Evolutionary conservation across 2,888 invertebrate species (phyloP).

Genomic region (Callimorpha dominula): DNA sequence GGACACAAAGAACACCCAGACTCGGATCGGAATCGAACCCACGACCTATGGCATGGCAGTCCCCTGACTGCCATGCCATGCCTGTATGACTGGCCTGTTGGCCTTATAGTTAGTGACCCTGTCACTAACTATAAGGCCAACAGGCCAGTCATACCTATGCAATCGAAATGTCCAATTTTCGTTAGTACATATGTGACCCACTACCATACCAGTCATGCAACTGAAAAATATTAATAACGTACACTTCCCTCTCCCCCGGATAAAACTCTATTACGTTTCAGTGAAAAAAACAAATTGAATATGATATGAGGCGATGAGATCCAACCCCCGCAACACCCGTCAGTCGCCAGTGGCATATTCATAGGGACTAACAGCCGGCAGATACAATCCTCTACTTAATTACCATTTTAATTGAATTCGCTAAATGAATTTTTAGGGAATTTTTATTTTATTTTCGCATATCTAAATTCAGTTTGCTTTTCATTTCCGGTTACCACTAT

Average conservation of each 20-base stretch:
- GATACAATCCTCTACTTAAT: slow-evolving; percentile 59
- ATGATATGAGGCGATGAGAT: slow-evolving; percentile 43
- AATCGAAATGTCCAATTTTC: too few species aligned
- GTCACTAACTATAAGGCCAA: too few species aligned
- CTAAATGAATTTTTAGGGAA: slow-evolving; percentile 48
- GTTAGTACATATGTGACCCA: too few species aligned
- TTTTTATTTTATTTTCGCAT: slow-evolving; percentile 31
- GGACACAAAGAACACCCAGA: too few species aligned
- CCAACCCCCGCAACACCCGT: slow-evolving; percentile 20
- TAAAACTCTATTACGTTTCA: slow-evolving; percentile 15
- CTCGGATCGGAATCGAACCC: too few species aligned
- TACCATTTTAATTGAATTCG: slow-evolving; percentile 72
- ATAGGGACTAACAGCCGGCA: slow-evolving; percentile 48
- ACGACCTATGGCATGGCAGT: too few species aligned
- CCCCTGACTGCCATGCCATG: too few species aligned
- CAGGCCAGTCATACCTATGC: too few species aligned
- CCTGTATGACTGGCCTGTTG: too few species aligned
- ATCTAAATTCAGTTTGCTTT: slow-evolving; percentile 43
- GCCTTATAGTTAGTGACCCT: too few species aligned
- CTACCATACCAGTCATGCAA: too few species aligned
- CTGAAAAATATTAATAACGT: too few species aligned
- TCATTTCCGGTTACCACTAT: slow-evolving; percentile 42
- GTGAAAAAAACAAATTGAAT: slow-evolving; percentile 61
- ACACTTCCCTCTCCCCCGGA: background rate
- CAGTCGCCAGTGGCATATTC: slow-evolving; percentile 39